Evolutionary conservation across 2,113 vertebrate genomes (phyloP).

Genomic region (Mus pahari): DNA sequence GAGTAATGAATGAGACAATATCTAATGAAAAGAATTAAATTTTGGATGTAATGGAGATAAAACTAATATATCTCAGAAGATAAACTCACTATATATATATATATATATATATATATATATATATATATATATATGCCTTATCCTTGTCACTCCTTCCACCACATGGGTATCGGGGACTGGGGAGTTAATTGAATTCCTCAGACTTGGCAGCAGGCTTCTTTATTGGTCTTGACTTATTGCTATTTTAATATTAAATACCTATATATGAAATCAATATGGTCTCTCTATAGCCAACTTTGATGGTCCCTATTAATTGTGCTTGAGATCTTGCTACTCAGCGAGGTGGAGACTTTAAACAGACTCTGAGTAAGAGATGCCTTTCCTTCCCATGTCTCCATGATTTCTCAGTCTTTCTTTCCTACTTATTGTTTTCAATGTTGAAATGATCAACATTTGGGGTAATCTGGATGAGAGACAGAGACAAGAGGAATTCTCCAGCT

Average conservation of each 20-base stretch:
- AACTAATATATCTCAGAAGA: background rate
- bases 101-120: no score
- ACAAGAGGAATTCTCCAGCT: background rate
- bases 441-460: background rate
- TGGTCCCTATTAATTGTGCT: background rate
- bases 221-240: background rate
- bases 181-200: background rate
- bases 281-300: no score
- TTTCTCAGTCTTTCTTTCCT: no score
- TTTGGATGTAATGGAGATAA: background rate
- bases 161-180: no score
- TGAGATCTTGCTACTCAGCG: background rate
- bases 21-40: background rate
- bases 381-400: no score
- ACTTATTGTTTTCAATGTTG: background rate
- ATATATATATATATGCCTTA: no score
- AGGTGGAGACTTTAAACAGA: background rate
- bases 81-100: background rate
- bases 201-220: no score
- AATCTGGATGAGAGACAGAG: background rate
- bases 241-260: background rate
- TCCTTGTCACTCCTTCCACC: background rate
- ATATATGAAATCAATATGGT: background rate
- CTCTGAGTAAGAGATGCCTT: background rate
- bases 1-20: background rate